Evolutionary conservation across 2,113 vertebrate species (phyloP).

Genomic region (Arothron firmamentum): DNA sequence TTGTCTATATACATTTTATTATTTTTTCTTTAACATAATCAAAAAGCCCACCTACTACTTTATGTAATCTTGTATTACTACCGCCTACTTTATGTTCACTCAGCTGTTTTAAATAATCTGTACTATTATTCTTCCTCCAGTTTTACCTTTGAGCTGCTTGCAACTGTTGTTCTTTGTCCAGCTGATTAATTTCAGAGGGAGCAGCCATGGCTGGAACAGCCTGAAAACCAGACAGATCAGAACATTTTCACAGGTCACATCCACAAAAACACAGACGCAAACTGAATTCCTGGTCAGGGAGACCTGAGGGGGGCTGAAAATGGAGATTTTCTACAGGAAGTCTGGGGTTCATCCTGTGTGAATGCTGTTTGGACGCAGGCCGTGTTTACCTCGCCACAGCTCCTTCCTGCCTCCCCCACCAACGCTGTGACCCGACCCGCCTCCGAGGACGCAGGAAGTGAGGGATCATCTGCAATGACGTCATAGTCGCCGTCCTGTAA

Average conservation of each 20-base stretch:
- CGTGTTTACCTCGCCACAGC: slow-evolving; percentile 72
- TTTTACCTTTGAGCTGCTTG: slow-evolving; percentile 51
- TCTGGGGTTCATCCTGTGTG: slow-evolving; percentile 70
- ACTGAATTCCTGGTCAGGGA: neutral
- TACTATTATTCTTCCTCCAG: neutral
- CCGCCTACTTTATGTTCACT: too few species aligned
- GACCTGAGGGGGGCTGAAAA: slow-evolving; percentile 28
- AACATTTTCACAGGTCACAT: too few species aligned
- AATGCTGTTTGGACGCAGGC: slow-evolving; percentile 55
- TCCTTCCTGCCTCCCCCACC: slow-evolving; percentile 67
- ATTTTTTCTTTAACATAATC: too few species aligned
- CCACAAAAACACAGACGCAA: too few species aligned
- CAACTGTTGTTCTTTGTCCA: slow-evolving; percentile 58
- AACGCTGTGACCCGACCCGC: slow-evolving; percentile 68
- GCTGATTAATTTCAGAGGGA: slow-evolving; percentile 62
- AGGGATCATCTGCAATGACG: slow-evolving; percentile 75
- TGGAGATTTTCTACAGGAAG: slow-evolving; percentile 57
- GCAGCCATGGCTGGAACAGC: slow-evolving; percentile 38
- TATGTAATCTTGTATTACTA: too few species aligned
- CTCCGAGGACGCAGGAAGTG: slow-evolving; percentile 70
- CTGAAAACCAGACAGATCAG: neutral
- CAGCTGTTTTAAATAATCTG: too few species aligned
- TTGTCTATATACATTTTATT: too few species aligned
- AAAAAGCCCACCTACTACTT: too few species aligned
- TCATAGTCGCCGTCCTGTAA: slow-evolving; percentile 79